Evolutionary conservation across 2,113 vertebrate genomes (phyloP), one percentile per base, ranked within the genome.

Genomic region (Serinus canaria): DNA sequence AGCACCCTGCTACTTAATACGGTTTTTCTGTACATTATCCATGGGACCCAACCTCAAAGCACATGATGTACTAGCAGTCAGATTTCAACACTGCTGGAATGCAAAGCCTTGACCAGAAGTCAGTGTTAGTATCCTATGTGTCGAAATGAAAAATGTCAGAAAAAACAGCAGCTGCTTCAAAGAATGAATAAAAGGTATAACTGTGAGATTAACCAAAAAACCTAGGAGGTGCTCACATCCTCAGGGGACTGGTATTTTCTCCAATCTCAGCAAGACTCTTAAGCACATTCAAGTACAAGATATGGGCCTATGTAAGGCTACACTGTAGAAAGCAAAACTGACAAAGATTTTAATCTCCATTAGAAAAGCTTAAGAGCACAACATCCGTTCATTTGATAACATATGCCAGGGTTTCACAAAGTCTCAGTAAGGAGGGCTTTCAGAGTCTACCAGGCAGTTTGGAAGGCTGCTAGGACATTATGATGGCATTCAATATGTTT

Each of bases 341-440:
- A 68, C 47, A 76, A 78, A 93, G 86, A 83, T 30, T 96, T 92
- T 91, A 72, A 79, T 90, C 67, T 69, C 75, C 33, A 19, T 76
- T 70, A 37, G 59, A 94, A 92, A 90, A 85, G 22, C 9, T 46
- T 39, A 82, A 83, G 55, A 89, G 59, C 73, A 94, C 63, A 90
- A 68, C 73, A 90, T 44, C 81, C 16, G 35, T 64, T 87, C 70
- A 77, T 72, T 82, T 87, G 72, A 83, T 79, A 35, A 37, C 68
- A 80, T 58, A 44, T 47, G 13, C 35, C 62, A 64, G n/a, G 2
- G 28, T 70, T 90, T 93, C 58, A 75, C 5, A 11, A 43, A 83
- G 25, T 63, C 87, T 91, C 16, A 43, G 50, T 66, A 64, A 94
- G 64, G 39, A 79, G 3, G 7, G 10, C 47, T 90, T 91, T 94